Conservation (phyloP, 2,888 invertebrate species). For the Holacanthella duospinosa region DNA sequence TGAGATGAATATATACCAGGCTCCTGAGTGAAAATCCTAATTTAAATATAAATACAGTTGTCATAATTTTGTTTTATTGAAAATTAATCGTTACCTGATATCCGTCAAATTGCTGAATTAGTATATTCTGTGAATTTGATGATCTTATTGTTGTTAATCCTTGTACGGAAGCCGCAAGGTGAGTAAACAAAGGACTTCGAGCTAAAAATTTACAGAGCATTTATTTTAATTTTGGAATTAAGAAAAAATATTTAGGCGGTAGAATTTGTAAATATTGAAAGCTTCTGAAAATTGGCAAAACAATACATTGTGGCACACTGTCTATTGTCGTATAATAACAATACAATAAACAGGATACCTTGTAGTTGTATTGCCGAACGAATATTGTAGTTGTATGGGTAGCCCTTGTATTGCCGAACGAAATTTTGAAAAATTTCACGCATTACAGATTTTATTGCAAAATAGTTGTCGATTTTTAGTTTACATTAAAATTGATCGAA, state of each 20-base stretch:
- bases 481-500: not conserved
- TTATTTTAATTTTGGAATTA: no score
- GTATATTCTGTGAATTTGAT: conserved; percentile 66
- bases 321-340: no score
- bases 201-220: no score
- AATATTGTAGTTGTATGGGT: no score
- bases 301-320: no score
- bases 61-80: not conserved
- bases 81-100: conserved; percentile 49
- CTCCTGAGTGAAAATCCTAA: conserved; percentile 59
- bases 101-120: conserved; percentile 63
- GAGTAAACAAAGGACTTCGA: conserved; percentile 87
- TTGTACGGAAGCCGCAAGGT: conserved; percentile 76
- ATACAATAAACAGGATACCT: no score
- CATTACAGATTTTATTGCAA: not conserved
- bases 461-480: not conserved
- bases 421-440: conserved; percentile 17
- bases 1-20: conserved; percentile 82
- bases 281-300: no score
- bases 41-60: not conserved
- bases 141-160: conserved; percentile 86
- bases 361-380: no score
- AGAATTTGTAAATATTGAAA: no score
- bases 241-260: no score
- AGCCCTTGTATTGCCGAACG: no score